Percentiles rank a stretch among this genome's conserved stretches.
Conservation (phyloP, 2,888 invertebrate genomes). For the Keiferia lycopersicella region DNA sequence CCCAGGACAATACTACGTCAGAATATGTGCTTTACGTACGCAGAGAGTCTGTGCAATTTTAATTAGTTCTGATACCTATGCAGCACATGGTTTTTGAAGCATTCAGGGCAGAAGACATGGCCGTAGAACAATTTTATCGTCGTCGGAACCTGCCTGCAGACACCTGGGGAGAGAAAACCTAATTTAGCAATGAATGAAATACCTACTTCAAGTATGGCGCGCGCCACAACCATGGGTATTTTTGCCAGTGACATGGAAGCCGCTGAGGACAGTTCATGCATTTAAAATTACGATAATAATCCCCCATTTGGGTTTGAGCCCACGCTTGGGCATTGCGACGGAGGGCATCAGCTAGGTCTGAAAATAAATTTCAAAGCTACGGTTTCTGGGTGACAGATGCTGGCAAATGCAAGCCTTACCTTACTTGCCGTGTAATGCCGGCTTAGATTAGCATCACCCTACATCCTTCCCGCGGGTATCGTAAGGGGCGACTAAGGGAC, state of each 20-base stretch:
- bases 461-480: too few species aligned
- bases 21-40: background rate
- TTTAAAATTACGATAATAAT: background rate
- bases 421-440: too few species aligned
- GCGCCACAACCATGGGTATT: constrained; percentile 12
- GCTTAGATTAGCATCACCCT: too few species aligned
- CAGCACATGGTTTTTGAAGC: constrained; percentile 68
- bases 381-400: background rate
- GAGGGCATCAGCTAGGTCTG: background rate
- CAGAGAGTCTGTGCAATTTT: too few species aligned
- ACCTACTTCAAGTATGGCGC: background rate
- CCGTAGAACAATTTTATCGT: constrained; percentile 73
- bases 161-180: constrained; percentile 46
- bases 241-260: background rate
- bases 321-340: background rate
- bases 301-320: background rate
- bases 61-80: constrained; percentile 46
- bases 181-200: background rate
- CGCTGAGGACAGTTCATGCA: constrained; percentile 3
- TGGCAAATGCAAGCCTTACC: background rate
- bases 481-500: too few species aligned
- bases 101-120: constrained; percentile 71
- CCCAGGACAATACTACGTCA: constrained; percentile 25
- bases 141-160: constrained; percentile 64
- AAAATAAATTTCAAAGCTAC: background rate